Conservation (phyloP, 2,797 vertebrate species). For the Oophaga sylvatica region DNA sequence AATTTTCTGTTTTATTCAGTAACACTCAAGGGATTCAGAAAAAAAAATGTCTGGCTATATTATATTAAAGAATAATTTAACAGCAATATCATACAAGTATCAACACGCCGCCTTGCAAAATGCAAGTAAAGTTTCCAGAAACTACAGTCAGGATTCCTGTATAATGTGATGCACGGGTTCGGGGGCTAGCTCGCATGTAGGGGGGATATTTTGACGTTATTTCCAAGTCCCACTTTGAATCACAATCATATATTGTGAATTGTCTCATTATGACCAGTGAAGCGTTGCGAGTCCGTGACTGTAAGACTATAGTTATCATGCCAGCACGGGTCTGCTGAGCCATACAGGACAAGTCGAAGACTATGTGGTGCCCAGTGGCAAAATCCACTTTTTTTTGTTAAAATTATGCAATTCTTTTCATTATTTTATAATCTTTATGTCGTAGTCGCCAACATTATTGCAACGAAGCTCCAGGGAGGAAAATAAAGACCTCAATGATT, state of each 20-base stretch:
- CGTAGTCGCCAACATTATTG: no score
- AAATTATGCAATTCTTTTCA: no score
- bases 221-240: not conserved
- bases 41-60: constrained; percentile 33
- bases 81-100: constrained; percentile 52
- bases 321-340: no score
- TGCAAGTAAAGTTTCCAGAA: constrained; percentile 27
- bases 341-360: no score
- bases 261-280: not conserved
- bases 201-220: constrained; percentile 5
- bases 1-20: constrained; percentile 47
- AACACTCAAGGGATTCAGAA: constrained; percentile 30
- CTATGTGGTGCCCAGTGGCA: no score
- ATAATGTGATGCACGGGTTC: constrained; percentile 11
- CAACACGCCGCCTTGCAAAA: constrained; percentile 36
- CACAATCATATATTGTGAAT: not conserved
- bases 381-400: no score
- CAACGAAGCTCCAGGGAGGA: no score
- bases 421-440: no score
- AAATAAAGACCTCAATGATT: no score
- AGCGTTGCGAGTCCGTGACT: no score
- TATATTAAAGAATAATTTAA: constrained; percentile 55
- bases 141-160: constrained; percentile 2
- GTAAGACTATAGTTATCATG: no score
- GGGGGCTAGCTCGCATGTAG: not conserved